These are phyloP conservation scores for Mastomys coucha DNA, from an alignment of 2,113 vertebrate species.

Conservation along the genomic window DNA sequence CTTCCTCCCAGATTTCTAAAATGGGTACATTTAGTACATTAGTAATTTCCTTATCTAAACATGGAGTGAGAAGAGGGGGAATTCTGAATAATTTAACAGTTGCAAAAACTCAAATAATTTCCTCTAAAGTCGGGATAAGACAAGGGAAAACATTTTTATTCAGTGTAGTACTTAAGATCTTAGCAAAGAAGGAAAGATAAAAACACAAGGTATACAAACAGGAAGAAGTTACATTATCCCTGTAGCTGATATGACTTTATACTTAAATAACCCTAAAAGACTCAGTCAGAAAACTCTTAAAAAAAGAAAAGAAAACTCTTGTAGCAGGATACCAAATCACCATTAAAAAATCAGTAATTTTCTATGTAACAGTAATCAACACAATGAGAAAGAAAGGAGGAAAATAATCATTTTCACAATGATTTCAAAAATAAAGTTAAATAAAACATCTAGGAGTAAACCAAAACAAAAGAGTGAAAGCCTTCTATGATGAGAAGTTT, in stretches of 20 bases:
- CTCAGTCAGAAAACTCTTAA: neutral
- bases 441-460: neutral
- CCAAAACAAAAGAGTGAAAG: too few species aligned
- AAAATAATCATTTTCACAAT: neutral
- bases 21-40: neutral
- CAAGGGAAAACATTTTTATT: neutral
- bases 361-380: neutral
- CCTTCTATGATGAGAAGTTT: neutral
- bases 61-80: neutral
- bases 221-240: neutral
- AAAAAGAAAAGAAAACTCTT: neutral
- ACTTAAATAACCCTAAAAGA: neutral
- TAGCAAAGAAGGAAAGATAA: neutral
- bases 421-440: neutral
- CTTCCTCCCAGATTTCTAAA: constrained; percentile 3
- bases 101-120: neutral
- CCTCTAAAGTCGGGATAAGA: neutral
- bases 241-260: neutral
- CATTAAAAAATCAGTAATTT: neutral
- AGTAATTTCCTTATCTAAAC: constrained; percentile 53
- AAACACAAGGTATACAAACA: neutral
- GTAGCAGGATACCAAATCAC: neutral
- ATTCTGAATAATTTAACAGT: neutral
- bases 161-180: neutral
- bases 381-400: neutral